Percentiles rank a stretch among this genome's conserved stretches.
Evolutionary conservation across 2,797 vertebrate genomes (phyloP).

Genomic region (Prunella strophiata): DNA sequence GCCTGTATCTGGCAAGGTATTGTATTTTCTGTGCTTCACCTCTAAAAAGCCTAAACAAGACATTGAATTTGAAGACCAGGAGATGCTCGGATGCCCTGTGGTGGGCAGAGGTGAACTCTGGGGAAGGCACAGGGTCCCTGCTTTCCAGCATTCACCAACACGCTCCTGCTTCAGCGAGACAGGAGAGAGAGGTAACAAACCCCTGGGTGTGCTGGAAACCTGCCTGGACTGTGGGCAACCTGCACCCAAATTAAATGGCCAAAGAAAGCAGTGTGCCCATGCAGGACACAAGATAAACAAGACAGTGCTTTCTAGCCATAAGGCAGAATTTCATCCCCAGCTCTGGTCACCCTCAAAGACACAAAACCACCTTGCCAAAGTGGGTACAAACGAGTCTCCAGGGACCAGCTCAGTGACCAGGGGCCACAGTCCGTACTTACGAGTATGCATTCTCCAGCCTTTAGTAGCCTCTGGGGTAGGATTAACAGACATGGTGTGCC

Average conservation of each 20-base stretch:
- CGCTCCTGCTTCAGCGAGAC: accelerated
- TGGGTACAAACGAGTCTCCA: background rate
- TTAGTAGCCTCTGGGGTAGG: constrained; percentile 18
- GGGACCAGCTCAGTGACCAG: background rate
- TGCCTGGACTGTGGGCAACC: background rate
- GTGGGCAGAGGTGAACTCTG: background rate
- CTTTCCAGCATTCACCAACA: accelerated
- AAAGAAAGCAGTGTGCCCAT: background rate
- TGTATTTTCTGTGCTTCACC: background rate
- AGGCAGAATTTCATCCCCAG: background rate
- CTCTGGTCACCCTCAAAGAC: background rate
- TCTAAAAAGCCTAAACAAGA: background rate
- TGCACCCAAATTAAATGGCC: background rate
- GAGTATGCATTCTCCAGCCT: background rate
- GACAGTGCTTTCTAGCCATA: background rate
- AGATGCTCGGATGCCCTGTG: background rate
- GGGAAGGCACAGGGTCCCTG: background rate
- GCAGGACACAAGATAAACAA: background rate
- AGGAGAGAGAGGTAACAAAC: background rate
- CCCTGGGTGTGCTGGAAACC: background rate
- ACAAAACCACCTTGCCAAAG: background rate
- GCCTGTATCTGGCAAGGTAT: background rate
- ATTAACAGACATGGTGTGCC: background rate
- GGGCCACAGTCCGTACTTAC: background rate
- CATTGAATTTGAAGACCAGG: background rate